These are phyloP conservation scores for Trogon surrucura DNA, from an alignment of 2,113 vertebrate genomes.

Conservation along the genomic window DNA sequence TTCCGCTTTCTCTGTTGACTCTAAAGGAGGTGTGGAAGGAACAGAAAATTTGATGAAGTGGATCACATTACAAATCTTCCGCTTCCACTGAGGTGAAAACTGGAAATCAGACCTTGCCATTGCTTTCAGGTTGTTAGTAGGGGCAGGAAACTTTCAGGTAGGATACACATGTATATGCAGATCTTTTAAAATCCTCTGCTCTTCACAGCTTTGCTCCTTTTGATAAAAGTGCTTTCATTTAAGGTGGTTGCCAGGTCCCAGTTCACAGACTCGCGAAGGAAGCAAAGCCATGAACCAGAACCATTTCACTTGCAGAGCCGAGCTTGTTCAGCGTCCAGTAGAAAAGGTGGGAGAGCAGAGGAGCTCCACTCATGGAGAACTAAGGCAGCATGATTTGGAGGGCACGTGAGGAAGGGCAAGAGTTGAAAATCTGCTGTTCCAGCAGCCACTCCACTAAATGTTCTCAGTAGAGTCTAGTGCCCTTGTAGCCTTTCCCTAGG, in stretches of 20 bases:
- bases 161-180: background rate
- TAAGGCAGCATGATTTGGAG: background rate
- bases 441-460: background rate
- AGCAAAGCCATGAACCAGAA: background rate
- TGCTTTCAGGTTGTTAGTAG: background rate
- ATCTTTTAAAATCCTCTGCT: background rate
- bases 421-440: background rate
- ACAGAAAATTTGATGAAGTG: background rate
- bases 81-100: background rate
- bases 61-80: background rate
- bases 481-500: background rate
- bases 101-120: background rate
- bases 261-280: background rate
- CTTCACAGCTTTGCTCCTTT: background rate
- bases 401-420: background rate
- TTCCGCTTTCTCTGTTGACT: constrained; percentile 16
- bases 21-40: background rate
- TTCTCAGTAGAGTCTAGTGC: background rate
- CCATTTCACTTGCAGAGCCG: background rate
- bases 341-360: background rate
- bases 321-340: background rate
- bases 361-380: background rate
- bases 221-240: background rate
- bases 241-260: background rate
- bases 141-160: background rate